Conservation (phyloP, 2,888 invertebrate genomes). For the Lysandra bellargus region DNA sequence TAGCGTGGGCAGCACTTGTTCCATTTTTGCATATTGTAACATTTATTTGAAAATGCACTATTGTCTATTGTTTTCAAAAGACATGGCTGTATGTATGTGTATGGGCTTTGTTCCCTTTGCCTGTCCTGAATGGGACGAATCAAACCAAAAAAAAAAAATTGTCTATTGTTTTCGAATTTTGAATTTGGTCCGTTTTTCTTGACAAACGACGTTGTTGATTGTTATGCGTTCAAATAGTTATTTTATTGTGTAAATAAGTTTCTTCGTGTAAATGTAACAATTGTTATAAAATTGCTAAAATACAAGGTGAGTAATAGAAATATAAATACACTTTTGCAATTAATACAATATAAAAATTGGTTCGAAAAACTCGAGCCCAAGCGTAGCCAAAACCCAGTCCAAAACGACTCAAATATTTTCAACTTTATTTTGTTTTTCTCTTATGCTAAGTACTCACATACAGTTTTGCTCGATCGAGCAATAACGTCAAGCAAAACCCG, state of each 20-base stretch:
- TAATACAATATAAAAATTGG: background rate
- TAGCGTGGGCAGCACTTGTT: background rate
- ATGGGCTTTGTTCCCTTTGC: too few species aligned
- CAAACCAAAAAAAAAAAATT: background rate
- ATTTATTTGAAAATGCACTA: constrained; percentile 33
- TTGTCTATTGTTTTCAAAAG: background rate
- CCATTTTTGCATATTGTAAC: background rate
- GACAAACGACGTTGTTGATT: constrained; percentile 42
- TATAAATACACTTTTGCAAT: background rate
- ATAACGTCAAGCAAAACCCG: too few species aligned
- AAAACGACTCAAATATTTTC: background rate
- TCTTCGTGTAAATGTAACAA: constrained; percentile 30
- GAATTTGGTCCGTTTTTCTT: constrained; percentile 51
- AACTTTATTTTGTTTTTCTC: background rate
- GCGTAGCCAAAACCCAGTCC: background rate
- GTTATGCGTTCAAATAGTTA: constrained; percentile 33
- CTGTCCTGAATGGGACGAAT: too few species aligned
- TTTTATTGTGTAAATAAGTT: constrained; percentile 25
- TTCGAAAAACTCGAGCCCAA: background rate
- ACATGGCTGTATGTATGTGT: too few species aligned
- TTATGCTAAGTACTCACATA: too few species aligned
- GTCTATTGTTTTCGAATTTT: constrained; percentile 49
- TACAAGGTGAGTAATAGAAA: background rate
- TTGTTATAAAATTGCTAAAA: background rate
- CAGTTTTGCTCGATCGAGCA: too few species aligned